Percentiles rank a stretch among this genome's conserved stretches.
Evolutionary conservation across 2,888 invertebrate genomes (phyloP).

Genomic region (Hirudinaria manillensis): DNA sequence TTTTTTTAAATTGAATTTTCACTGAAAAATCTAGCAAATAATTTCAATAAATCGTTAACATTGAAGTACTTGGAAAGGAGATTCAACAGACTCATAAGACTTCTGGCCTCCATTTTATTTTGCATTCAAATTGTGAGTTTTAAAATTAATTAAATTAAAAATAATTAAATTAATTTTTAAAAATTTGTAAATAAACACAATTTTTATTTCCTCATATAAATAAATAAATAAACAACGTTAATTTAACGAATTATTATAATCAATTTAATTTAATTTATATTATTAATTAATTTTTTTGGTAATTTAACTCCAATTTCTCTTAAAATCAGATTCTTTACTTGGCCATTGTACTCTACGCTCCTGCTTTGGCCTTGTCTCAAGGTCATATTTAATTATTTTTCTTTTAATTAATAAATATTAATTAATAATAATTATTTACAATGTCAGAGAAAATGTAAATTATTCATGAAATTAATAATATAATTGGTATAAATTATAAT

Average conservation of each 20-base stretch:
- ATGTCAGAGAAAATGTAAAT: too few species aligned
- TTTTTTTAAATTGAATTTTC: too few species aligned
- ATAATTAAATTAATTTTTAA: background rate
- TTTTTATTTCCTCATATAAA: too few species aligned
- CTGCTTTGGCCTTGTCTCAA: slow-evolving; percentile 72
- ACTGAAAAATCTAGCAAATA: too few species aligned
- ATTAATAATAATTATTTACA: background rate
- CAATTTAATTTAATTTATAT: too few species aligned
- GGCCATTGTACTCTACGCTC: slow-evolving; percentile 80
- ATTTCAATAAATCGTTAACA: background rate
- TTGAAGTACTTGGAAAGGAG: slow-evolving; percentile 28
- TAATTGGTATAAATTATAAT: background rate
- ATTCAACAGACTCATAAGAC: slow-evolving; percentile 41
- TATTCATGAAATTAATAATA: background rate
- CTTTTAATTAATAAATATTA: background rate
- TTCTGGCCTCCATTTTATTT: slow-evolving; percentile 39
- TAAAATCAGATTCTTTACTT: slow-evolving; percentile 54
- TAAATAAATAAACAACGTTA: too few species aligned
- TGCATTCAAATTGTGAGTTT: slow-evolving; percentile 37
- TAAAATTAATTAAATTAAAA: background rate
- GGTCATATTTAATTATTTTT: slow-evolving; percentile 12
- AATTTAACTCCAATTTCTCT: background rate
- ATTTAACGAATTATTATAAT: too few species aligned
- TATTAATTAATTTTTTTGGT: background rate
- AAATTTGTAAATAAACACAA: too few species aligned